Conservation (phyloP, 2,888 invertebrate genomes). For the Fissipunctia ypsillon region DNA sequence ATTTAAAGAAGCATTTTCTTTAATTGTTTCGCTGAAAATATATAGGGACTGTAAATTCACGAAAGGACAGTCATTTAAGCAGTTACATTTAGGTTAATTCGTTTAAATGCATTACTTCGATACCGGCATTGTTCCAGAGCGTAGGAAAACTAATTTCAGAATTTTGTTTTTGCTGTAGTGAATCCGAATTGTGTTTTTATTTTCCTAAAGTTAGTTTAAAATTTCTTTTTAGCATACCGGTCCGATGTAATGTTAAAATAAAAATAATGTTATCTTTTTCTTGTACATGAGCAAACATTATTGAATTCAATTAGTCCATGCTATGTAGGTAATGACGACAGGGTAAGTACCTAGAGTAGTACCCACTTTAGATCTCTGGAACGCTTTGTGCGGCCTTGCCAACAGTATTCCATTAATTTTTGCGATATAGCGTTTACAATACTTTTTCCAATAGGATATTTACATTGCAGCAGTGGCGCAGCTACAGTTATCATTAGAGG, state of each 20-base stretch:
- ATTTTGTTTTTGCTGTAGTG: constrained; percentile 19
- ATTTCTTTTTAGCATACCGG: constrained; percentile 12
- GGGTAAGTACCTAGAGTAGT: no score
- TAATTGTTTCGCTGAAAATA: constrained; percentile 78
- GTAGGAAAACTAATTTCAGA: constrained; percentile 30
- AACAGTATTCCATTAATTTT: constrained; percentile 10
- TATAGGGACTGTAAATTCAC: constrained; percentile 80
- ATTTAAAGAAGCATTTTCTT: constrained; percentile 81
- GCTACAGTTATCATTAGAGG: no score
- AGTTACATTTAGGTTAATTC: constrained; percentile 66
- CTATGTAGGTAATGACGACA: not conserved
- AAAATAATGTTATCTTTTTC: constrained; percentile 16
- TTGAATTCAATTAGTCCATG: constrained; percentile 30
- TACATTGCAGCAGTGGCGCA: constrained; percentile 29
- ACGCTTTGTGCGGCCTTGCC: constrained; percentile 3
- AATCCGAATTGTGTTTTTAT: constrained; percentile 40
- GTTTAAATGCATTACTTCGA: constrained; percentile 56
- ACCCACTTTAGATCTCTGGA: constrained; percentile 6
- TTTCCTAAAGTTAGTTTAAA: constrained; percentile 34
- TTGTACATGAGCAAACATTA: constrained; percentile 6
- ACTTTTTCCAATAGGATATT: constrained; percentile 27
- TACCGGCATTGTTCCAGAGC: constrained; percentile 4
- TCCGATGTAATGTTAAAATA: constrained; percentile 1
- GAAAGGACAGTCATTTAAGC: constrained; percentile 71
- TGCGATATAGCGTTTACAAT: constrained; percentile 8